These are phyloP conservation scores for Fulmarus glacialis DNA, from an alignment of 2,113 vertebrate genomes.

Conservation along the genomic window DNA sequence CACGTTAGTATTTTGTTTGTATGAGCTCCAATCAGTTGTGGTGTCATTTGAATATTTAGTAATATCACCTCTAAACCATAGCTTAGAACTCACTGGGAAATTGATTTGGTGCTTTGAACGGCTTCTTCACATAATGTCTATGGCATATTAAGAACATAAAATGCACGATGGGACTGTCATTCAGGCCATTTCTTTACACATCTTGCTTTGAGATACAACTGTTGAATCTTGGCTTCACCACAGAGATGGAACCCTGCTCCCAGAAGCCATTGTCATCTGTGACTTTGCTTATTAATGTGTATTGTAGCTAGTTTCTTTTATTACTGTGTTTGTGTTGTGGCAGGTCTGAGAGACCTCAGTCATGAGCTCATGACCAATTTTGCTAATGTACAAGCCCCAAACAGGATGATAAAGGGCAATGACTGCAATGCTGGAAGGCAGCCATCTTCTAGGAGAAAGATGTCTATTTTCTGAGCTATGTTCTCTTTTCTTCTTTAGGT, in stretches of 20 bases:
- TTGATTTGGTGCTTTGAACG: background rate
- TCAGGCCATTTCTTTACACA: background rate
- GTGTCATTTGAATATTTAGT: background rate
- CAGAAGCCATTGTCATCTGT: background rate
- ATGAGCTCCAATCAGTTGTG: background rate
- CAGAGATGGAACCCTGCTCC: background rate
- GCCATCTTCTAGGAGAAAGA: background rate
- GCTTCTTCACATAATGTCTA: background rate
- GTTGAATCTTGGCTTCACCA: background rate
- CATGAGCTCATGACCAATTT: background rate
- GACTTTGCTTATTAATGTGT: background rate
- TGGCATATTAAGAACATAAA: background rate
- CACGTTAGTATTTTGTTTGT: background rate
- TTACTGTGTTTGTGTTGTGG: background rate
- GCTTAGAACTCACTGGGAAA: background rate
- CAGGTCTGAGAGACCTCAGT: background rate
- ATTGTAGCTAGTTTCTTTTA: background rate
- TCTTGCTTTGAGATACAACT: background rate
- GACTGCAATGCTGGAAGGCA: background rate
- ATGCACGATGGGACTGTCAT: background rate
- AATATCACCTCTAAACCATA: background rate
- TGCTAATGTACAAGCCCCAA: background rate
- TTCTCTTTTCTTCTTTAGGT: constrained; percentile 72
- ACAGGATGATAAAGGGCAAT: background rate
- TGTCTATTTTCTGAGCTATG: background rate